Percentiles rank a stretch among this genome's conserved stretches.
Evolutionary conservation across 2,113 vertebrate species (phyloP).

Genomic region (Motacilla tschutschensis): DNA sequence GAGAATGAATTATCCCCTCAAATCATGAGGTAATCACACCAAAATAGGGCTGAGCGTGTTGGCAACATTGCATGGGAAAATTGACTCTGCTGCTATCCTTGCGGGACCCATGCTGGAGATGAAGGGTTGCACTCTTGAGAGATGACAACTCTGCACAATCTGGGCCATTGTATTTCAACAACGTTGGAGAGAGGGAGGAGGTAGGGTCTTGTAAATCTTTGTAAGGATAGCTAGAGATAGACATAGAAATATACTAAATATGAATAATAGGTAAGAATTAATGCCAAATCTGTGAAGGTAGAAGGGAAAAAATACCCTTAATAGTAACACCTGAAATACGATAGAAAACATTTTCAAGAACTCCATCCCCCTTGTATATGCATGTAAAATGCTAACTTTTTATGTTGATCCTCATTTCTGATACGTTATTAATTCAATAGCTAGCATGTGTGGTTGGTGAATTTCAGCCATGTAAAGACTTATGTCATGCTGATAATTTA

Average conservation of each 20-base stretch:
- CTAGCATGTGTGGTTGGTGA: neutral
- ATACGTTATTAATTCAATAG: neutral
- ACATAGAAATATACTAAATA: neutral
- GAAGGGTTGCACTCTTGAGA: conserved; percentile 2
- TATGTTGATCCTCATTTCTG: neutral
- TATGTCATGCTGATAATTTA: neutral
- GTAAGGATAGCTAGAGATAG: neutral
- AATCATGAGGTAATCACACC: conserved; percentile 43
- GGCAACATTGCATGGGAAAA: conserved; percentile 48
- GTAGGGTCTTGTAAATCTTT: neutral
- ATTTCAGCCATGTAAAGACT: neutral
- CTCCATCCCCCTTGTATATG: neutral
- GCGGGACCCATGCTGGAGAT: neutral
- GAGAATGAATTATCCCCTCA: conserved; percentile 52
- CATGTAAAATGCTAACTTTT: neutral
- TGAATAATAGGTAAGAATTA: neutral
- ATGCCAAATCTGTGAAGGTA: neutral
- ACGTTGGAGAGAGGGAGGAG: neutral
- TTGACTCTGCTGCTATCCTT: conserved; percentile 26
- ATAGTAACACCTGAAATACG: neutral
- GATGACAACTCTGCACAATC: neutral
- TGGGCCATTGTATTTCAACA: conserved; percentile 1
- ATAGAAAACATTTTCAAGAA: neutral
- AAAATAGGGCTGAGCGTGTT: conserved; percentile 34
- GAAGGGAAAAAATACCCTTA: neutral